Evolutionary conservation across 2,888 invertebrate genomes (phyloP).

Genomic region (Archips xylosteana): DNA sequence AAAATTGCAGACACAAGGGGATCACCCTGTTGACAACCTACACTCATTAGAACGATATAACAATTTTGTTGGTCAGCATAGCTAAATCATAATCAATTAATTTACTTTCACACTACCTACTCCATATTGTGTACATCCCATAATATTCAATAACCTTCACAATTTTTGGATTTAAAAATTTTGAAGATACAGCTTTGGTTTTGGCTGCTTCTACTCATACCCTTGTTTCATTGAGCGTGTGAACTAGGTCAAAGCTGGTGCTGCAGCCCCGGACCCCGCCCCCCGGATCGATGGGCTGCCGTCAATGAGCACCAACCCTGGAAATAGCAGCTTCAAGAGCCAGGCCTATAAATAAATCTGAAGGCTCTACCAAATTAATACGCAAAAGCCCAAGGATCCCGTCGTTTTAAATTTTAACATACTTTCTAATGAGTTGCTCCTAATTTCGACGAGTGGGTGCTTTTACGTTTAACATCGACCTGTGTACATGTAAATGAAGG

Average conservation of each 20-base stretch:
- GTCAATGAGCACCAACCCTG: conserved; percentile 70
- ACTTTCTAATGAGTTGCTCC: not conserved
- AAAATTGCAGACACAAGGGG: too few relatives aligned
- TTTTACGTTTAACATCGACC: too few relatives aligned
- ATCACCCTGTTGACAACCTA: too few relatives aligned
- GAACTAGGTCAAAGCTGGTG: conserved; percentile 74
- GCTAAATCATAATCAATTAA: too few relatives aligned
- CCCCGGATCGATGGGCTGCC: conserved; percentile 73
- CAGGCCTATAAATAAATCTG: conserved; percentile 67
- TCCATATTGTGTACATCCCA: too few relatives aligned
- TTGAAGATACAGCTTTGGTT: conserved; percentile 13
- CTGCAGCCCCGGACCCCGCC: conserved; percentile 64
- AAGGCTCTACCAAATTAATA: conserved; percentile 49
- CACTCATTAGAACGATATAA: too few relatives aligned
- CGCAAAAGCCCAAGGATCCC: conserved; percentile 2
- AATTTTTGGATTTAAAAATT: not conserved
- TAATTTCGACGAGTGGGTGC: not conserved
- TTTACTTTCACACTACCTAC: too few relatives aligned
- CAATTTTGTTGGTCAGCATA: too few relatives aligned
- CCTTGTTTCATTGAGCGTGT: conserved; percentile 74
- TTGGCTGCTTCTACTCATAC: conserved; percentile 47
- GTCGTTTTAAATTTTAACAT: not conserved
- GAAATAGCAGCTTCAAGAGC: conserved; percentile 44
- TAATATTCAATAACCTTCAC: too few relatives aligned
- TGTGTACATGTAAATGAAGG: too few relatives aligned